Evolutionary conservation across 2,797 vertebrate species (phyloP).

Genomic region (Ptychobarbus kaznakovi): DNA sequence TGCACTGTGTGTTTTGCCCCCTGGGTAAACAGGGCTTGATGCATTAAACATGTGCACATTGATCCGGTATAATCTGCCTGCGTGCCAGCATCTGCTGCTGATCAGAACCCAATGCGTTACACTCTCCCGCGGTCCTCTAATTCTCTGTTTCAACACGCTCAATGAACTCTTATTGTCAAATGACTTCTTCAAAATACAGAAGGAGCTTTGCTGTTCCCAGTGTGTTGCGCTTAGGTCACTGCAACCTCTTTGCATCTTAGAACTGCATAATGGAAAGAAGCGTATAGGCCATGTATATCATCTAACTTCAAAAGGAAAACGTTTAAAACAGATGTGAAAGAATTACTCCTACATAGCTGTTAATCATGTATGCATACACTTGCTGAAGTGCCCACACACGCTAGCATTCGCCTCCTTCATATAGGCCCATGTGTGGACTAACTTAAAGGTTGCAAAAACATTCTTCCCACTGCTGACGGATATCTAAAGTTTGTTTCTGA

Average conservation of each 20-base stretch:
- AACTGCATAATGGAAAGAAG: not conserved
- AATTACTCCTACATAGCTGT: not conserved
- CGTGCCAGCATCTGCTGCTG: conserved; percentile 31
- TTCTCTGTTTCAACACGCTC: not conserved
- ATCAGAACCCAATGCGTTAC: not conserved
- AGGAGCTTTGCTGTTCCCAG: not conserved
- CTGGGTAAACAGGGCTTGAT: conserved; percentile 38
- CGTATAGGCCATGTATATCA: not conserved
- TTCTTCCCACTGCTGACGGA: not conserved
- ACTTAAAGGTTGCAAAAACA: not conserved
- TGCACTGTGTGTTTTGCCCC: not conserved
- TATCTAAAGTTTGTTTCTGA: not conserved
- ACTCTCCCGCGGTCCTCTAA: not conserved
- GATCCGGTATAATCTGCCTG: conserved; percentile 58
- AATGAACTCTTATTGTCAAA: conserved; percentile 18
- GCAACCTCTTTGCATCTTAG: not conserved
- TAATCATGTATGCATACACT: conserved; percentile 27
- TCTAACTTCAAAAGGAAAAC: not conserved
- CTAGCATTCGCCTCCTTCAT: not conserved
- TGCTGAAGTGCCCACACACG: not conserved
- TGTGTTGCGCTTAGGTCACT: not conserved
- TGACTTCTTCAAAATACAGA: conserved; percentile 4
- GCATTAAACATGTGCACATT: conserved; percentile 62
- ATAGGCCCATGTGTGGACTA: conserved; percentile 6
- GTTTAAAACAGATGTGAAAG: not conserved